phyloP scores from a whole-genome alignment of 2,113 vertebrate genomes.

The Callocephalon fimbriatum region DNA sequence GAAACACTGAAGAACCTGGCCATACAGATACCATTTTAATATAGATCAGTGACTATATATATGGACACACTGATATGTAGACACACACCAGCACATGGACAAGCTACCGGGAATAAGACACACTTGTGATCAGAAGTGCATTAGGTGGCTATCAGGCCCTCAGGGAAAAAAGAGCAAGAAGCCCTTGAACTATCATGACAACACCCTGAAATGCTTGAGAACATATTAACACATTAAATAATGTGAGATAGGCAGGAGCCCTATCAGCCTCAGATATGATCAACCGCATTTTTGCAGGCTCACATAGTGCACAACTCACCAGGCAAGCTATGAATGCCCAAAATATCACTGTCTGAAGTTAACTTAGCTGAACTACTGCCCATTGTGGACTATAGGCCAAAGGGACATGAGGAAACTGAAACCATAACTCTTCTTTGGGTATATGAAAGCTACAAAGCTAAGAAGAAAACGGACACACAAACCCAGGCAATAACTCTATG shows the following conservation, averaged over 20 bases:
- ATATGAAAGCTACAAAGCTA: background rate
- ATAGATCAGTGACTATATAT: background rate
- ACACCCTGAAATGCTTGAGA: background rate
- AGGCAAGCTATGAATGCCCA: background rate
- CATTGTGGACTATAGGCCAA: background rate
- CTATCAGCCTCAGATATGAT: background rate
- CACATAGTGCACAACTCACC: background rate
- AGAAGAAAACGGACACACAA: background rate
- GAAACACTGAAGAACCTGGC: background rate
- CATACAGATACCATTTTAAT: background rate
- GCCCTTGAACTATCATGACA: background rate
- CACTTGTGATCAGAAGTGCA: background rate
- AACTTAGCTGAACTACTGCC: background rate
- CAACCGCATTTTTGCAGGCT: background rate
- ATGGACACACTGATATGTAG: fast-evolving
- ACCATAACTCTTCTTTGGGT: background rate
- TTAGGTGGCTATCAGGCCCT: background rate
- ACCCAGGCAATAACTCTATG: background rate
- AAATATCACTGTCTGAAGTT: background rate
- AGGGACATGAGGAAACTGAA: background rate
- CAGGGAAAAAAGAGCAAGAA: background rate
- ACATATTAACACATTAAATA: background rate
- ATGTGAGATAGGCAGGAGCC: background rate
- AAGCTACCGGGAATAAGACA: background rate
- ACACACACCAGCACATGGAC: fast-evolving